These are phyloP conservation scores for Apodemus sylvaticus DNA, from an alignment of 2,113 vertebrate species.

Conservation along the genomic window DNA sequence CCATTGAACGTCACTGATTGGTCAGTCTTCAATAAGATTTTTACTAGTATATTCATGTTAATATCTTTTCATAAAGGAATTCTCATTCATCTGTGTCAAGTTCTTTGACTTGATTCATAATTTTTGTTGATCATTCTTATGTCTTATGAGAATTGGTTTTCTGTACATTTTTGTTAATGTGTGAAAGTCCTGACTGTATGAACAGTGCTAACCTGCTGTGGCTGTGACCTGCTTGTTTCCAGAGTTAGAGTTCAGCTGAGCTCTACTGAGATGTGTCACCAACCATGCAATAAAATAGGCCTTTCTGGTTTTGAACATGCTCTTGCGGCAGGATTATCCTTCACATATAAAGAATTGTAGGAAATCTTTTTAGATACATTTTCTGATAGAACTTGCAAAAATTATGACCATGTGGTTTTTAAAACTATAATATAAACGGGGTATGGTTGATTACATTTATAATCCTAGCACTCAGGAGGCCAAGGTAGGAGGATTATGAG, in stretches of 20 bases:
- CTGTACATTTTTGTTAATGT: background rate
- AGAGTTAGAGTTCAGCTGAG: slow-evolving; percentile 32
- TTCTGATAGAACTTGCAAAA: slow-evolving; percentile 45
- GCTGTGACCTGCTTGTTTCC: slow-evolving; percentile 59
- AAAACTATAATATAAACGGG: background rate
- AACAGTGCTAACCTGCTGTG: background rate
- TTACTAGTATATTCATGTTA: background rate
- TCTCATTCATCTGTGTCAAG: background rate
- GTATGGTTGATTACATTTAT: background rate
- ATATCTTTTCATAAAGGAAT: background rate
- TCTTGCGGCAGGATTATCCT: background rate
- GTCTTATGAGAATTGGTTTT: slow-evolving; percentile 46
- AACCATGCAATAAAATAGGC: slow-evolving; percentile 11
- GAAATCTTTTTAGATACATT: slow-evolving; percentile 42
- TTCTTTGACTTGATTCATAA: background rate
- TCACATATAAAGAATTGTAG: slow-evolving; percentile 44
- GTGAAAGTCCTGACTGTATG: background rate
- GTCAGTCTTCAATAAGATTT: background rate
- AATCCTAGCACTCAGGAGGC: background rate
- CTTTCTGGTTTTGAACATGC: slow-evolving; percentile 46
- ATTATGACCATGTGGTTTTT: slow-evolving; percentile 38
- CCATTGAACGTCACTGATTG: background rate
- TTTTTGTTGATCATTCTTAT: background rate
- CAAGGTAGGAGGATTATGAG: background rate
- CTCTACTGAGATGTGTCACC: background rate